Base-by-base conservation (phyloP, 2,113 vertebrate genomes). In the Hepsetus odoe region DNA sequence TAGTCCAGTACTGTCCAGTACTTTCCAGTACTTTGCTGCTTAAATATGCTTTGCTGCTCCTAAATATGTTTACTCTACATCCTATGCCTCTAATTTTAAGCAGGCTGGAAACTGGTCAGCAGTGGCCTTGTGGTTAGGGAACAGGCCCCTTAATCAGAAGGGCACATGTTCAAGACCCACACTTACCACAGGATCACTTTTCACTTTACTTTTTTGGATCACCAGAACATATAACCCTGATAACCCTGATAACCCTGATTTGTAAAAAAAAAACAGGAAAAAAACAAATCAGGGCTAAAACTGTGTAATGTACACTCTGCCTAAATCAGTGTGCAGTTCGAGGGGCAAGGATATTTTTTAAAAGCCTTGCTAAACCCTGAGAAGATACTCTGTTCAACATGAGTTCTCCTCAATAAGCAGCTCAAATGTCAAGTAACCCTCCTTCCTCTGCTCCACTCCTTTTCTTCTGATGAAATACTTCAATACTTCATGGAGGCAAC, bases 401-500 rank as follows among this genome's bases (percentile, higher is more conserved):
- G 2, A 44, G 33, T n/a, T 62, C 56, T 35, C 13, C 58, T 28
- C 30, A 30, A 22, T 30, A 30, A 10, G 18, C 5, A 49, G 28
- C 55, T 62, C 46, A 28, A 8, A 71, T 49, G 16, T 72, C 42
- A 56, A 32, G n/a, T 35, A 61, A 44, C 28, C 40, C 42, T n/a
- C 28, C 33, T 10, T 16, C n/a, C 22, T 76, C 72, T 67, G 74
- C 69, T 77, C 72, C 76, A 73, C 69, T 65, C 68, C 71, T 49
- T 53, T 32, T 44, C 35, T 22, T 53, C 40, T 30, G n/a, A n/a
- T 18, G 40, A 49, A 20, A 58, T 5, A 18, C 24, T 69, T 85
- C 58, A n/a, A n/a, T n/a, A n/a, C n/a, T 13, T 59, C 80, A 74
- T 66, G 4, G 13, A 20, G 42, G 64, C 67, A 61, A 13, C 22